A percentile compares a stretch with the other conserved stretches of the same genome.
Conservation (phyloP, 1,140 invertebrate genomes). For the Acromyrmex heyeri region DNA sequence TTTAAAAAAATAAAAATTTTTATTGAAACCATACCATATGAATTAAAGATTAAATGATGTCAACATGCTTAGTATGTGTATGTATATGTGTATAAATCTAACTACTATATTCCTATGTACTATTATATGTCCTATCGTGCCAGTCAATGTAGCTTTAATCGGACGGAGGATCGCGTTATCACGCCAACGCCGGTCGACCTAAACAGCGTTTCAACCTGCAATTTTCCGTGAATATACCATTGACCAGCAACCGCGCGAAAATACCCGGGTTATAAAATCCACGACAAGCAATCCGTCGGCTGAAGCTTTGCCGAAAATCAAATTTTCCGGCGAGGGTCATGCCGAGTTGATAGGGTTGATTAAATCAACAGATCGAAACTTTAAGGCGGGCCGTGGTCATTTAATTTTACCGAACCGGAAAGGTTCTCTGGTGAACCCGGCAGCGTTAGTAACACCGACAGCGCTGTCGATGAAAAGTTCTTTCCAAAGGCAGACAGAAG, state of each 20-base stretch:
- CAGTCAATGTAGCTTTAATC: slow-evolving; percentile 37
- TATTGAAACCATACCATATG: background rate
- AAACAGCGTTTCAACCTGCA: slow-evolving; percentile 37
- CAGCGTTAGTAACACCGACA: slow-evolving; percentile 15
- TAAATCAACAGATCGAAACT: slow-evolving; percentile 74
- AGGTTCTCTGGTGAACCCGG: slow-evolving; percentile 63
- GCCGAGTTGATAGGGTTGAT: slow-evolving; percentile 60
- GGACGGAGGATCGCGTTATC: slow-evolving; percentile 23
- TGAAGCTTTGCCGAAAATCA: slow-evolving; percentile 53
- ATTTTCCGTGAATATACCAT: slow-evolving; percentile 43
- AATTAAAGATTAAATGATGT: background rate
- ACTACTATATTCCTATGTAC: slow-evolving; percentile 17
- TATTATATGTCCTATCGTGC: background rate
- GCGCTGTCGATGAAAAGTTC: slow-evolving; percentile 68
- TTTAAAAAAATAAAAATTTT: background rate
- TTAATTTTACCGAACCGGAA: slow-evolving; percentile 67
- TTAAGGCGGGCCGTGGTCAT: slow-evolving; percentile 69
- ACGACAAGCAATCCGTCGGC: slow-evolving; percentile 16
- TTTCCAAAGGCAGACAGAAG: slow-evolving; percentile 19
- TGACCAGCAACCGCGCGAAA: slow-evolving; percentile 19
- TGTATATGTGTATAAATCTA: background rate
- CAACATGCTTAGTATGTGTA: background rate
- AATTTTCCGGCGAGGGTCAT: slow-evolving; percentile 64
- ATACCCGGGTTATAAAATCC: slow-evolving; percentile 55
- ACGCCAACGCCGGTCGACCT: background rate